These are phyloP conservation scores for Telmatherina bonti DNA, from an alignment of 2,797 vertebrate genomes.

Conservation along the genomic window DNA sequence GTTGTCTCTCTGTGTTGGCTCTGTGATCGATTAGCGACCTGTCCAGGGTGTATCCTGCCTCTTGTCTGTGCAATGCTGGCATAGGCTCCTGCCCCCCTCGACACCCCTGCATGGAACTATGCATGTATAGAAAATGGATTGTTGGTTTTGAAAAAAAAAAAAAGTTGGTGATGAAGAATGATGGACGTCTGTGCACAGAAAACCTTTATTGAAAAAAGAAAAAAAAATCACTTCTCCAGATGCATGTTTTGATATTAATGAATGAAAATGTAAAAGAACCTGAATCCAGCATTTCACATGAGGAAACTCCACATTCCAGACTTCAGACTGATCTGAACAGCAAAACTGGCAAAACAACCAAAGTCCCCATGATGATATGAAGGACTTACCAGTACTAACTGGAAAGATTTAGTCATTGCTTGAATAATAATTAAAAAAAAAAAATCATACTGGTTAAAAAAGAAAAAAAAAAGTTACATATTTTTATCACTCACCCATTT, in stretches of 20 bases:
- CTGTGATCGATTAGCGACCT: too few species aligned
- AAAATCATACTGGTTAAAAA: not conserved
- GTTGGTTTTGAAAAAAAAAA: not conserved
- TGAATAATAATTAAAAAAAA: not conserved
- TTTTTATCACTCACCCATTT: not conserved
- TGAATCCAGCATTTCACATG: not conserved
- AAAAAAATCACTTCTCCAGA: too few species aligned
- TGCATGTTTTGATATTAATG: not conserved
- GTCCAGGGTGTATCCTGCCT: not conserved
- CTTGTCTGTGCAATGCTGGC: not conserved
- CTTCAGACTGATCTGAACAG: not conserved
- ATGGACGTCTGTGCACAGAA: not conserved
- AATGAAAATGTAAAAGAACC: too few species aligned
- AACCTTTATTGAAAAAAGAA: too few species aligned
- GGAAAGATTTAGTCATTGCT: not conserved
- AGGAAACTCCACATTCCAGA: not conserved
- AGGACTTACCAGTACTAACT: not conserved
- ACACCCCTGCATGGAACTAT: not conserved
- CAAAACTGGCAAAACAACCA: not conserved
- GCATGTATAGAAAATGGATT: not conserved
- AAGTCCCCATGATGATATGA: not conserved
- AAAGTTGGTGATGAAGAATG: conserved; percentile 11
- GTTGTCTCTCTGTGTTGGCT: too few species aligned
- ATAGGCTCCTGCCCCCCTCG: not conserved
- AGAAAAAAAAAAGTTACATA: not conserved